These are phyloP conservation scores for Cryptoprocta ferox DNA, from an alignment of 2,797 vertebrate species.

Conservation along the genomic window DNA sequence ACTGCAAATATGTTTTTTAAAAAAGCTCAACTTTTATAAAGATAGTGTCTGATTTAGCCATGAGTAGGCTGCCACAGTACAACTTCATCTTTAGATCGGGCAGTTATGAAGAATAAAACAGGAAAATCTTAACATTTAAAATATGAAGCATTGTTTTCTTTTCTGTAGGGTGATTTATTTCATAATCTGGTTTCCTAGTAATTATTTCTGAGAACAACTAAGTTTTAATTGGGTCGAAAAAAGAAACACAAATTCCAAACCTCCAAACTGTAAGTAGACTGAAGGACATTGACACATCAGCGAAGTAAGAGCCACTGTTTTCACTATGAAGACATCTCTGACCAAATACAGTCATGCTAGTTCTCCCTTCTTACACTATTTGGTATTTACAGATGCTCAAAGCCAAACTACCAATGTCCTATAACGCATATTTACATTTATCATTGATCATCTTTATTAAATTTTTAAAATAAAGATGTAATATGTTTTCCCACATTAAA, in stretches of 20 bases:
- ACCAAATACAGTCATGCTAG: neutral
- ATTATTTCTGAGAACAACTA: slow-evolving; percentile 48
- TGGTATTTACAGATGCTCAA: neutral
- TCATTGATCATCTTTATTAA: neutral
- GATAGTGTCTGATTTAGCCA: neutral
- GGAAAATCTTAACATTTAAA: neutral
- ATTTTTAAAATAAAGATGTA: slow-evolving; percentile 10
- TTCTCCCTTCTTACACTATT: neutral
- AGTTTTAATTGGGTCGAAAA: slow-evolving; percentile 7
- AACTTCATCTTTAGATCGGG: neutral
- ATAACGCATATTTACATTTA: neutral
- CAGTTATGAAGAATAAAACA: neutral
- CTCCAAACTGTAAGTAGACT: neutral
- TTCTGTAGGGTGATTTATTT: neutral
- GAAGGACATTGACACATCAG: neutral
- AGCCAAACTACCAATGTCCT: neutral
- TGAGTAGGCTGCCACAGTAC: neutral
- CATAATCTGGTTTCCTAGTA: neutral
- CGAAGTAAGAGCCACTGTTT: neutral
- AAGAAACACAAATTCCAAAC: neutral
- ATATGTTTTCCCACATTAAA: neutral
- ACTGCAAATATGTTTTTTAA: neutral
- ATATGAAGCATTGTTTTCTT: neutral
- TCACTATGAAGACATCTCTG: neutral
- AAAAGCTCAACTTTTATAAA: neutral